Evolutionary conservation across 2,888 invertebrate species (phyloP), one percentile per base, ranked within the genome.

Genomic region (Tenthredo livida): DNA sequence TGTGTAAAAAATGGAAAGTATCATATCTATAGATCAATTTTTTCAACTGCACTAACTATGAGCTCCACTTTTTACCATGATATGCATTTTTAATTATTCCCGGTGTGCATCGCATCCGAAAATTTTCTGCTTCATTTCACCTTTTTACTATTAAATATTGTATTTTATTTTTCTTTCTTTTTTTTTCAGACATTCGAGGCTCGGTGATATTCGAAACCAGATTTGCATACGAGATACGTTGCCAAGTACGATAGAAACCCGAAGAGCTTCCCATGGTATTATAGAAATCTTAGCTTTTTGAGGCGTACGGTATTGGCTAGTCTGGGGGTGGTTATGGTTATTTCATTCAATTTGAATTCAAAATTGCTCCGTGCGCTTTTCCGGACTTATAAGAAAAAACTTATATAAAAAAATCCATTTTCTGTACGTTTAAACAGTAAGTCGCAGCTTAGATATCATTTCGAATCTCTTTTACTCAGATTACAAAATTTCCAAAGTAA

Each of bases 311-410:
- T 40, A 80, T 37, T 33, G 54, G 77, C 7, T 21, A 29, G 77
- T 29, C 10, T 7, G 25, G 50, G 50, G 73, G 9, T 43, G 72
- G 77, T 80, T 80, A 80, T 37, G 58, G 77, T 80, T 40, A 80
- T 80, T 80, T 25, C 58, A 80, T 80, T 40, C 61, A 73, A 80
- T 80, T n/a, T 61, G 80, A 80, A 80, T 37, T 80, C 54, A 17
- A 54, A 77, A 1, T 77, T 77, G 80, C 10, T 33, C 10, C 37
- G n/a, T 29, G 25, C 25, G 61, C 37, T 61, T 80, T 15, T 21
- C 25, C 33, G 40, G 21, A n/a, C 15, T 61, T 65, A 25, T 1
- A 29, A 58, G 0, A 65, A 25, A 25, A 29, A 33, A 33, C 2
- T 3, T 3, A 33, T 29, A 29, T 29, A 29, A 29, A 29, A 29